A percentile compares a stretch with the other conserved stretches of the same genome.
Evolutionary conservation across 2,888 invertebrate species (phyloP).

Genomic region (Drosophila monieri): DNA sequence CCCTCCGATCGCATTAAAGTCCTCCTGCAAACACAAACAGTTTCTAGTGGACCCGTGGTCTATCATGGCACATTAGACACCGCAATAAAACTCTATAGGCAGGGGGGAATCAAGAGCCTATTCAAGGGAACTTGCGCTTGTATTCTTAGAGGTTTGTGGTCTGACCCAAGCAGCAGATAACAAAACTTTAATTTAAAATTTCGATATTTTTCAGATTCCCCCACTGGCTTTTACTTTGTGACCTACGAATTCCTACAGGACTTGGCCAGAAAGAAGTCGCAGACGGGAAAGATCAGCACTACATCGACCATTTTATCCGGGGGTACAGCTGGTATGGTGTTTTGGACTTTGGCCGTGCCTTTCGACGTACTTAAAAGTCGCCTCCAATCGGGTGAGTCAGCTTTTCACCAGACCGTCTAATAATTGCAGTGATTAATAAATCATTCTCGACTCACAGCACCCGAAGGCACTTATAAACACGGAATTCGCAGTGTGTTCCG

Average conservation of each 20-base stretch:
- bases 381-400: slow-evolving; percentile 92
- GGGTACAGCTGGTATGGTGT: slow-evolving; percentile 97
- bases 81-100: slow-evolving; percentile 93
- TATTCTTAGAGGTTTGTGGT: slow-evolving; percentile 87
- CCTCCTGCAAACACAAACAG: slow-evolving; percentile 94
- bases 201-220: slow-evolving; percentile 89
- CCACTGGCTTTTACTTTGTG: slow-evolving; percentile 99
- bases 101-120: slow-evolving; percentile 96
- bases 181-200: background rate
- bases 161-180: too few species aligned
- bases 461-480: slow-evolving; percentile 96
- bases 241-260: slow-evolving; percentile 96
- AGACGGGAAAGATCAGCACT: slow-evolving; percentile 83
- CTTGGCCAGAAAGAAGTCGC: slow-evolving; percentile 87
- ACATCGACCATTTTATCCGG: slow-evolving; percentile 95
- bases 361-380: slow-evolving; percentile 99
- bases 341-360: slow-evolving; percentile 98
- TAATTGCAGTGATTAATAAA: background rate
- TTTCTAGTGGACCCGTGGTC: slow-evolving; percentile 87
- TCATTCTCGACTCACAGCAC: slow-evolving; percentile 86
- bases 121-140: slow-evolving; percentile 96
- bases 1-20: slow-evolving; percentile 99
- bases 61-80: slow-evolving; percentile 97
- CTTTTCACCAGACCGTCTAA: background rate
- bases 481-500: slow-evolving; percentile 96